Evolutionary conservation across 2,888 invertebrate species (phyloP).

Genomic region (Eubasilissa splendida): DNA sequence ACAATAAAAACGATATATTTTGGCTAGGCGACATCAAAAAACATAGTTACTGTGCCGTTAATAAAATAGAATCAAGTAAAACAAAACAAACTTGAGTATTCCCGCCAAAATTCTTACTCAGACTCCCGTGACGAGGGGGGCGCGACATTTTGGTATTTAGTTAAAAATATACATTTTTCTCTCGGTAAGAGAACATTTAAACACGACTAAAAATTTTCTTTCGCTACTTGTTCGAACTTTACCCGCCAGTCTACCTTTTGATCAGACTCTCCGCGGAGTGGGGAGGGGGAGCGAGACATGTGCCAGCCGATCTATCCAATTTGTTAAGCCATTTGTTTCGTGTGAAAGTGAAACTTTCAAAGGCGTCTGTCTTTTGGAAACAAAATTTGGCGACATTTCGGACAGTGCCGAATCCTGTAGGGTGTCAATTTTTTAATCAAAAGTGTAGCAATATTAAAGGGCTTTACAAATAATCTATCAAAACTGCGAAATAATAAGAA

Average conservation of each 20-base stretch:
- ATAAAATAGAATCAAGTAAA: background rate
- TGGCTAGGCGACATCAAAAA: too few relatives aligned
- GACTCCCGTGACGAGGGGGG: background rate
- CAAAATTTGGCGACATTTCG: background rate
- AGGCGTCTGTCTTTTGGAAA: constrained; percentile 22
- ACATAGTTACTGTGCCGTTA: too few relatives aligned
- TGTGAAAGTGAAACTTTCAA: constrained; percentile 47
- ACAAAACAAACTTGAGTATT: background rate
- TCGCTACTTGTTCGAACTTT: too few relatives aligned
- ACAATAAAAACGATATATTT: background rate
- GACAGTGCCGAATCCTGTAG: constrained; percentile 18
- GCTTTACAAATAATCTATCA: too few relatives aligned
- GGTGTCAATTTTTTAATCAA: too few relatives aligned
- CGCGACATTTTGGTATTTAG: background rate
- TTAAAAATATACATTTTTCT: background rate
- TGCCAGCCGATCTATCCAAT: constrained; percentile 45
- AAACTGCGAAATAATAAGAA: too few relatives aligned
- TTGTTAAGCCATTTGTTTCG: constrained; percentile 47
- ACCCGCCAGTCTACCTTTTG: too few relatives aligned
- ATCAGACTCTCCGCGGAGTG: too few relatives aligned
- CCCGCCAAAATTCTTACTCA: background rate
- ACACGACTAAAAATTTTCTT: too few relatives aligned
- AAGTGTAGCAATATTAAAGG: too few relatives aligned
- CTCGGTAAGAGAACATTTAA: too few relatives aligned
- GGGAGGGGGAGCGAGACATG: background rate